Conservation (phyloP, 2,888 invertebrate genomes). For the Amphimallon solstitiale region DNA sequence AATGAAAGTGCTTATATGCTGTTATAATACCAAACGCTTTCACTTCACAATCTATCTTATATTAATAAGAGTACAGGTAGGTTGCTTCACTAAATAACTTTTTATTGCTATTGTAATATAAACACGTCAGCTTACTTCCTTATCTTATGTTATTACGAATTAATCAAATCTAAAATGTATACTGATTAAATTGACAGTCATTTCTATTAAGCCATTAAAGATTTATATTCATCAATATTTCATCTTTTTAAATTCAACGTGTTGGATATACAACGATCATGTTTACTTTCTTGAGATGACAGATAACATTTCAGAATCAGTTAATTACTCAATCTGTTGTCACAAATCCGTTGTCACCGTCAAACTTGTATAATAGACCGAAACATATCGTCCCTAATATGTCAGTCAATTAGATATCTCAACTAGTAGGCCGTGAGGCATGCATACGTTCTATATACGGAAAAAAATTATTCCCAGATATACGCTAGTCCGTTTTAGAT, state of each 20-base stretch:
- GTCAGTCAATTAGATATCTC: constrained; percentile 23
- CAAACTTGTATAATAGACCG: not conserved
- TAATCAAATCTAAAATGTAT: too few species aligned
- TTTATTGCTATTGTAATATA: too few species aligned
- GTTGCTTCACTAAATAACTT: too few species aligned
- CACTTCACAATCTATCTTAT: too few species aligned
- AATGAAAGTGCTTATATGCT: too few species aligned
- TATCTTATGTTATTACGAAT: too few species aligned
- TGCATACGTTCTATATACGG: not conserved
- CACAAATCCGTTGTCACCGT: constrained; percentile 20
- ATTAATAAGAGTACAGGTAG: too few species aligned
- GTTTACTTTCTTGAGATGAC: constrained; percentile 15
- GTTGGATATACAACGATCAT: constrained; percentile 14
- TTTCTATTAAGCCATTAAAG: too few species aligned
- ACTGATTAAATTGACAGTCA: not conserved
- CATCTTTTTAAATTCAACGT: constrained; percentile 3
- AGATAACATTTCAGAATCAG: constrained; percentile 17
- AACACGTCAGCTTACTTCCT: too few species aligned
- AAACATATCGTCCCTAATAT: constrained; percentile 14
- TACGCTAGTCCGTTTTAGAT: not conserved
- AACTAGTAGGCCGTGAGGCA: not conserved
- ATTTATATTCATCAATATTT: constrained; percentile 10
- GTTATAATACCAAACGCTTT: too few species aligned
- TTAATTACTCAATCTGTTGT: constrained; percentile 30
- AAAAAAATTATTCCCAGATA: not conserved